Evolutionary conservation across 2,888 invertebrate species (phyloP).

Genomic region (Drosophila setosimentum): DNA sequence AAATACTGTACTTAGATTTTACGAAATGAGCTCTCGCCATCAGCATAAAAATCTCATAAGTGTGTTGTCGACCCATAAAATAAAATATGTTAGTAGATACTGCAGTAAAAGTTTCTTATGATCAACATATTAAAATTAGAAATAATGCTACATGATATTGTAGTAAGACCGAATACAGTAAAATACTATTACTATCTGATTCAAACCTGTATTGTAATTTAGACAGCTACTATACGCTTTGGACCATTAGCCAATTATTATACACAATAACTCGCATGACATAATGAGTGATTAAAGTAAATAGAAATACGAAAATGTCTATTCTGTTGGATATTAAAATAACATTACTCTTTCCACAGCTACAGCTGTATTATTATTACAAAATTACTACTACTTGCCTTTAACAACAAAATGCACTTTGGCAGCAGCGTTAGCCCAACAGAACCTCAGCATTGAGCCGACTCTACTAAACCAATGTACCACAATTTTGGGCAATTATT

Average conservation of each 20-base stretch:
- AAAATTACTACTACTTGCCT: slow-evolving; percentile 9
- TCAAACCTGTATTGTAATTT: background rate
- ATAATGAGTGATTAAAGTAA: background rate
- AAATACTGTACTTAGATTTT: background rate
- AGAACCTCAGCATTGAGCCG: slow-evolving; percentile 3
- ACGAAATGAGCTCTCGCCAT: background rate
- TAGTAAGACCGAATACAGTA: background rate
- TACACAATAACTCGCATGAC: background rate
- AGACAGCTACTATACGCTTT: background rate
- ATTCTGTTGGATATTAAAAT: background rate
- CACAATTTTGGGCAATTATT: slow-evolving; percentile 71
- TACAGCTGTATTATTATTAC: background rate
- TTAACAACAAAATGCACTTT: slow-evolving; percentile 51
- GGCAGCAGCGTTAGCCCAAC: background rate
- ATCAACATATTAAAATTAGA: background rate
- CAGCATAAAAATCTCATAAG: background rate
- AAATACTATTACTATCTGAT: background rate
- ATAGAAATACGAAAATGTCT: background rate
- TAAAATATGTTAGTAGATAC: too few species aligned
- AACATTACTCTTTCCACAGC: background rate
- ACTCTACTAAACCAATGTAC: slow-evolving; percentile 25
- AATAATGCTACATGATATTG: background rate
- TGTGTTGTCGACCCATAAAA: background rate
- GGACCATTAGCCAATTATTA: background rate
- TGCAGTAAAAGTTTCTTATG: background rate